Evolutionary conservation across 2,113 vertebrate genomes (phyloP).

Genomic region (Neopipo cinnamomea): DNA sequence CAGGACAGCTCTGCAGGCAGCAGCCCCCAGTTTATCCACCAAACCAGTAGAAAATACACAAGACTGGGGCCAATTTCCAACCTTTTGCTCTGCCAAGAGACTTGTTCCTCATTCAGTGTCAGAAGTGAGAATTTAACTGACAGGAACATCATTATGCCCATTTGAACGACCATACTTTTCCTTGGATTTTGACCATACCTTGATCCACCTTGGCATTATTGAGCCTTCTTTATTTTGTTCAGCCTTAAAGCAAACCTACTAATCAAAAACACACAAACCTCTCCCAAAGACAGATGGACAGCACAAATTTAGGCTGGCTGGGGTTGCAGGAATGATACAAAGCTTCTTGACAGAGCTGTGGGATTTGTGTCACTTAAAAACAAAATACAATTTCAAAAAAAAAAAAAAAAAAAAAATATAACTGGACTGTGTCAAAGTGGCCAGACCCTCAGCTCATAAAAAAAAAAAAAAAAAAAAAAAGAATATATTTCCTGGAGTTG

Average conservation of each 20-base stretch:
- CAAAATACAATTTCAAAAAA: not conserved
- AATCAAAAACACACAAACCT: not conserved
- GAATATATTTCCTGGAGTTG: not conserved
- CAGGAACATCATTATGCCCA: not conserved
- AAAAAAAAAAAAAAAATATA: no score
- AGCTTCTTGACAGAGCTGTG: not conserved
- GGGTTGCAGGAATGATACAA: not conserved
- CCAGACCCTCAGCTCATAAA: not conserved
- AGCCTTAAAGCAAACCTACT: not conserved
- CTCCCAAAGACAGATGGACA: not conserved
- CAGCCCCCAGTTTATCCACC: not conserved
- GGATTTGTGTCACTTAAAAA: slow-evolving; percentile 12
- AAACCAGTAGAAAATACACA: not conserved
- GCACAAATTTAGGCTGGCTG: not conserved
- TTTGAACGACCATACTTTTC: not conserved
- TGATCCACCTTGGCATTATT: not conserved
- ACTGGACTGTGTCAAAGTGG: not conserved
- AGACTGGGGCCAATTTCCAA: not conserved
- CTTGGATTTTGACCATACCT: not conserved
- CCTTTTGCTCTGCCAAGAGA: not conserved
- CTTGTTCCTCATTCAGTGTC: not conserved
- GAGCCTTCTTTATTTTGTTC: not conserved
- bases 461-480: not conserved
- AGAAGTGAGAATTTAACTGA: not conserved
- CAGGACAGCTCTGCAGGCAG: not conserved